These are phyloP conservation scores for Andrena praecox DNA, from an alignment of 2,888 invertebrate genomes.

Conservation along the genomic window DNA sequence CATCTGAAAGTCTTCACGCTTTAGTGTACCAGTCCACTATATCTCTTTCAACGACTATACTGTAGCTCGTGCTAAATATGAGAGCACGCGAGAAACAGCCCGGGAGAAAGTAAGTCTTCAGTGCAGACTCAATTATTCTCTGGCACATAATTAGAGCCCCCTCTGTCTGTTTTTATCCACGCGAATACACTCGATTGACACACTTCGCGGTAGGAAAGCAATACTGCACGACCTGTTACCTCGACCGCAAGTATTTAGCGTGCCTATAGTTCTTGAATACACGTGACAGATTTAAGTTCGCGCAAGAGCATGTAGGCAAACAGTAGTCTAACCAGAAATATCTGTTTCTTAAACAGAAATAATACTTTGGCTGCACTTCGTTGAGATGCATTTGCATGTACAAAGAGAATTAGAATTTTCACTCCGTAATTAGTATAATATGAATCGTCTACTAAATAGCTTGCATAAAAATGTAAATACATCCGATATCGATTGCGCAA, in stretches of 20 bases:
- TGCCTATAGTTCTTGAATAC: background rate
- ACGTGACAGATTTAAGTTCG: background rate
- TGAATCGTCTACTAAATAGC: background rate
- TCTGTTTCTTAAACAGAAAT: background rate
- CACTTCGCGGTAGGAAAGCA: conserved; percentile 16
- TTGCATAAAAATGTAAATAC: background rate
- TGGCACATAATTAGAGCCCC: conserved; percentile 19
- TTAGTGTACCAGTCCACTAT: background rate
- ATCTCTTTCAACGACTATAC: conserved; percentile 16
- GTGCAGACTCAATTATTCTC: conserved; percentile 23
- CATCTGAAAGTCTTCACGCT: too few species aligned
- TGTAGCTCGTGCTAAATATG: conserved; percentile 22
- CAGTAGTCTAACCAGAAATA: background rate
- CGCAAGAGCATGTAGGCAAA: conserved; percentile 12
- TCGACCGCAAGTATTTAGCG: conserved; percentile 4
- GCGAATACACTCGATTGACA: conserved; percentile 11
- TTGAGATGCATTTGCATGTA: conserved; percentile 25
- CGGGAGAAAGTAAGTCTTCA: conserved; percentile 42
- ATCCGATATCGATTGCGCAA: background rate
- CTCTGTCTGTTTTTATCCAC: conserved; percentile 28
- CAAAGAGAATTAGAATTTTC: background rate
- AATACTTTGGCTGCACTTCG: background rate
- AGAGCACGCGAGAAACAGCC: conserved; percentile 24
- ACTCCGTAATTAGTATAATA: background rate
- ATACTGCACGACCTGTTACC: conserved; percentile 38